Evolutionary conservation across 2,113 vertebrate genomes (phyloP).

Genomic region (Ailuropoda melanoleuca): DNA sequence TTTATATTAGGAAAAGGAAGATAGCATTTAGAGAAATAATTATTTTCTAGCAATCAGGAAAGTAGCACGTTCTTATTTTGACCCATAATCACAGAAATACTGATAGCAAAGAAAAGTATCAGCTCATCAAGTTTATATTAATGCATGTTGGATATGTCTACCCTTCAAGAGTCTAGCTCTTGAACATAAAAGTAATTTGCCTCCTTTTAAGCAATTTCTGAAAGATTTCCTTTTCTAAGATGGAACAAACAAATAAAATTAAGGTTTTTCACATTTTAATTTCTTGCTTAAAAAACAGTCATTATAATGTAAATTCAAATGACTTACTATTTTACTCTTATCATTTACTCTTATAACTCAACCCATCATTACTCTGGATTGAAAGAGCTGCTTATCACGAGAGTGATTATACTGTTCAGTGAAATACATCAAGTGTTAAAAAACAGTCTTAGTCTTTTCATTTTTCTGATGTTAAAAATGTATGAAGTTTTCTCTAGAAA

Average conservation of each 20-base stretch:
- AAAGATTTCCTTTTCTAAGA: neutral
- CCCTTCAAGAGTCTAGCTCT: neutral
- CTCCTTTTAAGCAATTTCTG: neutral
- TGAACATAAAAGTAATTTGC: neutral
- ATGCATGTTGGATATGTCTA: neutral
- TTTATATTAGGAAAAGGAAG: neutral
- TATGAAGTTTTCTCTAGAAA: neutral
- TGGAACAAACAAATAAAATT: neutral
- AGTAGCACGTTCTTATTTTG: neutral
- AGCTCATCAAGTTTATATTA: neutral
- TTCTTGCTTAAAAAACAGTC: neutral
- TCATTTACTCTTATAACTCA: neutral
- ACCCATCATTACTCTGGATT: neutral
- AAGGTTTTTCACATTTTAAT: neutral
- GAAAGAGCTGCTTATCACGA: neutral
- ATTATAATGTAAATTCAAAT: constrained; percentile 7
- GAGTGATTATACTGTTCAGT: neutral
- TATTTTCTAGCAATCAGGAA: constrained; percentile 38
- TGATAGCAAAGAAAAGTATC: neutral
- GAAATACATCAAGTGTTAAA: neutral
- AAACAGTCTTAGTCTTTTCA: neutral
- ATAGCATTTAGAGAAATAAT: neutral
- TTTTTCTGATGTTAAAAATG: constrained; percentile 11
- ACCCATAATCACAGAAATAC: neutral
- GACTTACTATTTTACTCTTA: neutral